Base-by-base conservation (phyloP, 2,888 invertebrate genomes). In the Hydraecia micacea region DNA sequence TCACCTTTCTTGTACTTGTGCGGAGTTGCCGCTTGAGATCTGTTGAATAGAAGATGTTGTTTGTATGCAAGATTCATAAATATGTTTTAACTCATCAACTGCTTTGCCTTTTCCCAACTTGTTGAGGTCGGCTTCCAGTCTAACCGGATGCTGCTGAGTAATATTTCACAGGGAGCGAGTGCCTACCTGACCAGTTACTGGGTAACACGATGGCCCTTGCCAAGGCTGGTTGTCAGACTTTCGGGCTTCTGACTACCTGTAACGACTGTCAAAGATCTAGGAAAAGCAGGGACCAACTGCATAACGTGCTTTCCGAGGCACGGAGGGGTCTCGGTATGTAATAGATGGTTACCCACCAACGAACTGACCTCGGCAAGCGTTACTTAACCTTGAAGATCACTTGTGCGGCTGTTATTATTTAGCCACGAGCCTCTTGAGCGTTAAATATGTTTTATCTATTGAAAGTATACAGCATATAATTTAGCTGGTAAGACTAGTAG, bases 1-100 rank as follows among this genome's bases (percentile, higher is more conserved):
- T 99, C 99, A 87, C 99, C 99, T 96, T 99, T 99, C 97, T 99
- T 99, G 97, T 99, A 99, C 95, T 99, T 99, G 97, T 99, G 99
- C 93, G 99, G 99, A 87, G 99, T 99, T 89, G 99, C 98, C 93
- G 99, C 98, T 97, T 99, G 99, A 97, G 98, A 98, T 97, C 98
- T 97, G 87, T 0, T n/a, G 15, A 46, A 70, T 0, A 58, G 1
- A 73, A 15, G 0, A 46, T 25, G 25, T 36, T 52, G 18, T 32
- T 52, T 65, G 52, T 60, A 49, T 28, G 18, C 5, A 13, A 42
- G 21, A n/a, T 21, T 78, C 32, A 52, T 39, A 62, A 28, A 25
- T 21, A 46, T 52, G 2, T 13, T 18, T 8, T 15, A 52, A 46
- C 28, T 39, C 13, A 65, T 65, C 32, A 70, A 21, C 52, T 21